Base-by-base conservation (phyloP, 2,113 vertebrate genomes). In the Philantomba maxwellii region DNA sequence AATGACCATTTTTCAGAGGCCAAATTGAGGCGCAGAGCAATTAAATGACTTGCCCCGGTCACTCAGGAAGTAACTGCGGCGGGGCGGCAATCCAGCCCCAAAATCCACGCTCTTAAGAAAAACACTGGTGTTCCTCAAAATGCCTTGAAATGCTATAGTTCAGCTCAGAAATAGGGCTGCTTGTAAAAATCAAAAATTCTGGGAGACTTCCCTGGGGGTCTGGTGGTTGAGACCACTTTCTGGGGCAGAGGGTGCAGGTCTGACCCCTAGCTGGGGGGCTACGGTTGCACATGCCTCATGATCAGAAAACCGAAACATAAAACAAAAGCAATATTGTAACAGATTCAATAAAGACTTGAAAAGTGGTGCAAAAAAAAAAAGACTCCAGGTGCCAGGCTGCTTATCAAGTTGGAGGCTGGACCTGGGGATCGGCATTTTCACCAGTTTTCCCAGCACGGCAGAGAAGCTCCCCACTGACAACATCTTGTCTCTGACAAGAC, bases 251-350 rank as follows among this genome's bases (percentile, higher is more conserved):
- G n/a, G 66, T 39, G 66, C n/a, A 39, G n/a, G 19, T 43, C 23
- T 26, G 70, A 75, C 23, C 70, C 36, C 36, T 43, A 14, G 23
- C 0, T 26, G 39, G 70, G 36, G 39, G 43, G 70, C 39, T 43
- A 43, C 43, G 39, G 36, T 43, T 1, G 2, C 23, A 75, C 12
- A 7, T 0, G 39, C 23, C 39, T 26, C 70, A 75, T 0, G 23
- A 25, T 25, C 36, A 25, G 11, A 39, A 73, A 75, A 75, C 11
- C 36, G 14, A 14, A 25, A 4, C 36, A 26, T 26, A 14, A 43
- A 13, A 12, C 23, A 25, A 36, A 43, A 43, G 39, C 36, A 7
- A 14, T 2, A 75, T 6, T 14, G 70, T 43, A 43, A 43, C 36
- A 75, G 23, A 75, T 14, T 75, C 70, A 43, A 2, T 14, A 75